Conservation (phyloP, 2,113 vertebrate genomes). For the Genyomyrus donnyi region DNA sequence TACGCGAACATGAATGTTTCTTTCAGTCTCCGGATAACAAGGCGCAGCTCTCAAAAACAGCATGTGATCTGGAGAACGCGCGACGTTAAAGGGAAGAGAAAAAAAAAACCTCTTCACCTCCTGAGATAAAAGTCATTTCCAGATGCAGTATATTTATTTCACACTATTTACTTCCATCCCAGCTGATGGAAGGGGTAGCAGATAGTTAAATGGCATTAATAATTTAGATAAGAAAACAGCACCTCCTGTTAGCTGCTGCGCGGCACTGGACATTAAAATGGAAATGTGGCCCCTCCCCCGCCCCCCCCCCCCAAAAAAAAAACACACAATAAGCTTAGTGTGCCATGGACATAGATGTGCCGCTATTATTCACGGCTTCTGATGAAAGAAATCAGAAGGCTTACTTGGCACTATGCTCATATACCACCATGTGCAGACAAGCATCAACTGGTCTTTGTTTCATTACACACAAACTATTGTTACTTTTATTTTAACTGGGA, state of each 20-base stretch:
- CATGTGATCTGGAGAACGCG: neutral
- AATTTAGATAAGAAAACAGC: neutral
- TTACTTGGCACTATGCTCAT: neutral
- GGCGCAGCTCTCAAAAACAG: neutral
- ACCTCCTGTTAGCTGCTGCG: neutral
- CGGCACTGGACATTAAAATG: neutral
- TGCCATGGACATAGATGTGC: neutral
- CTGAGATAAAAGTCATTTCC: neutral
- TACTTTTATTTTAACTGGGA: neutral
- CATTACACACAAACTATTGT: neutral
- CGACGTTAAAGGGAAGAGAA: neutral
- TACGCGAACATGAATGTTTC: neutral
- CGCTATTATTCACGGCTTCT: neutral
- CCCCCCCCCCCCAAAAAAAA: neutral
- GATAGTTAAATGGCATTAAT: constrained; percentile 7
- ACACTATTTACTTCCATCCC: neutral
- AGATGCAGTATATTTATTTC: neutral
- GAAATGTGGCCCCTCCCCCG: neutral
- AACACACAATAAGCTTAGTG: neutral
- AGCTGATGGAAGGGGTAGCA: neutral
- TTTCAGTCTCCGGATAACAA: neutral
- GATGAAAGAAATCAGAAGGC: neutral
- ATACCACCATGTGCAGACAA: neutral
- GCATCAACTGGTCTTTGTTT: neutral
- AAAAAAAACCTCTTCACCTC: neutral